Percentiles rank a stretch among this genome's conserved stretches.
Conservation (phyloP, 2,888 invertebrate species). For the Lasioglossum zephyrum region DNA sequence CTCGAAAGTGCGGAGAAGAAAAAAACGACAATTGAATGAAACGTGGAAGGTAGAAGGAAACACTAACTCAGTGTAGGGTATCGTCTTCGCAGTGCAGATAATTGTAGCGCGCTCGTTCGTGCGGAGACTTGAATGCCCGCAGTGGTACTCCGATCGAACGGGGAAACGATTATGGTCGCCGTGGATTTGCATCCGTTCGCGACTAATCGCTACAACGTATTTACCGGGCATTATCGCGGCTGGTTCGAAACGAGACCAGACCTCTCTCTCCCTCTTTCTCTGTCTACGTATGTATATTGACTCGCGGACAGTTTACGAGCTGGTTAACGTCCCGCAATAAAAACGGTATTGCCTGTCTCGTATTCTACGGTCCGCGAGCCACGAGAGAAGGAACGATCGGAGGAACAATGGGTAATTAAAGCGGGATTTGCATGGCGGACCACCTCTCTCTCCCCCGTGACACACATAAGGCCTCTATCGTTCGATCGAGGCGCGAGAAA, state of each 20-base stretch:
- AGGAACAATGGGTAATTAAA: conserved; percentile 69
- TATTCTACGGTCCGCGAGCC: conserved; percentile 43
- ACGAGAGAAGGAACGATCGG: not conserved
- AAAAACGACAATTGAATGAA: not conserved
- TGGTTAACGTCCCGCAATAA: conserved; percentile 50
- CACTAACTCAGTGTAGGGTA: not conserved
- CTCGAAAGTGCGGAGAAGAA: not conserved
- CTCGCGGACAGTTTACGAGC: conserved; percentile 39
- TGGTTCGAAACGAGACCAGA: conserved; percentile 33
- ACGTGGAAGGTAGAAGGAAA: not conserved
- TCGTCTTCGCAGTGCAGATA: not conserved
- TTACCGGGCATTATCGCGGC: conserved; percentile 48
- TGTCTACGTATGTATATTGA: not conserved
- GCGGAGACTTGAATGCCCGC: conserved; percentile 29
- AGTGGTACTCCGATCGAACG: conserved; percentile 6
- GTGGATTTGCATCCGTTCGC: conserved; percentile 21
- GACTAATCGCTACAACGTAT: conserved; percentile 53
- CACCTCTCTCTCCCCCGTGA: not conserved
- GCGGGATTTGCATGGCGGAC: conserved; percentile 39
- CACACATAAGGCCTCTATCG: conserved; percentile 19
- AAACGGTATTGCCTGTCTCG: conserved; percentile 60
- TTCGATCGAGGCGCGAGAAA: not conserved
- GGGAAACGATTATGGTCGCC: conserved; percentile 22
- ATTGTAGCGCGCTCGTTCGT: conserved; percentile 5
- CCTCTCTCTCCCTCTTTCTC: not conserved